Conservation (phyloP, 2,113 vertebrate species). For the Dasyprocta punctata region DNA sequence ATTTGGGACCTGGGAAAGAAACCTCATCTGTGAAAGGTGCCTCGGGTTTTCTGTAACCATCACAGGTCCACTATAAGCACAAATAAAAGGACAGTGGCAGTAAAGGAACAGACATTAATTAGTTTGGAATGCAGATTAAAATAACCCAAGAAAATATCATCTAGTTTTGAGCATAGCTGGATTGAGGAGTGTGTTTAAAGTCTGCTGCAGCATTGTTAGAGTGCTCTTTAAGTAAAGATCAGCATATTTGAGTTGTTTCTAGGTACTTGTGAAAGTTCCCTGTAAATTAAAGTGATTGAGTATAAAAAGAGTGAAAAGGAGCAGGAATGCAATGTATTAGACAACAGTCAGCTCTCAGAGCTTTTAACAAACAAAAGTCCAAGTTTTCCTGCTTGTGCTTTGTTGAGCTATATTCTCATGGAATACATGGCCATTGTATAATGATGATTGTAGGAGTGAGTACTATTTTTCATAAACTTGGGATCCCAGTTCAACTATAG, state of each 20-base stretch:
- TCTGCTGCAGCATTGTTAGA: neutral
- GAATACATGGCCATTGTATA: neutral
- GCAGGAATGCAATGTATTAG: neutral
- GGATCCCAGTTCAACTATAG: neutral
- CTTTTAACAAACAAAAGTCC: neutral
- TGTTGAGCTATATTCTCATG: neutral
- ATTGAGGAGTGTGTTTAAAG: neutral
- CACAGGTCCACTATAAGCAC: neutral
- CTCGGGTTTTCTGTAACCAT: neutral
- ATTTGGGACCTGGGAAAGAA: neutral
- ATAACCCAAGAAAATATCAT: neutral
- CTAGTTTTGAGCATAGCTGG: neutral
- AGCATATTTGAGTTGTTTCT: neutral
- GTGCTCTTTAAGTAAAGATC: neutral
- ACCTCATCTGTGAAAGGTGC: neutral
- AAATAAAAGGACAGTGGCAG: neutral
- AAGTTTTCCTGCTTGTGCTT: neutral
- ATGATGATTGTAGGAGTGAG: neutral
- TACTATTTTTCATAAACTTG: neutral
- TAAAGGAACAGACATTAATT: neutral
- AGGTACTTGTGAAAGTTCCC: neutral
- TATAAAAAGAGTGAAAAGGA: neutral
- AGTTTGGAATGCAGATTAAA: constrained; percentile 7
- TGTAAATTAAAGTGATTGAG: neutral
- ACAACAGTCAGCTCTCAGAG: neutral